Conservation (phyloP, 2,888 invertebrate species). For the Melipona beecheii region DNA sequence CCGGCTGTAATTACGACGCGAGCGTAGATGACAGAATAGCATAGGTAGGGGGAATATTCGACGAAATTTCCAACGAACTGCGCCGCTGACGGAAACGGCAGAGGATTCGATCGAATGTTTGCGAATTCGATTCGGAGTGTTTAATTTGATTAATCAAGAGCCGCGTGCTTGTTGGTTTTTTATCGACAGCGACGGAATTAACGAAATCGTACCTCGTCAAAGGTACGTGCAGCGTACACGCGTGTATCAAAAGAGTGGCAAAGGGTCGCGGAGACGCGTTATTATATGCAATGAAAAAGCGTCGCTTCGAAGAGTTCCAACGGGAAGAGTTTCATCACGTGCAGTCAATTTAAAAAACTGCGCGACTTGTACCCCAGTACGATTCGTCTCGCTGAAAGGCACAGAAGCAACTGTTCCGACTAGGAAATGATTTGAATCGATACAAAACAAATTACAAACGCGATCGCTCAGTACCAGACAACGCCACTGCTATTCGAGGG, state of each 20-base stretch:
- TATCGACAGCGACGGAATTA: background rate
- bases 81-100: background rate
- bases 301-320: too few relatives aligned
- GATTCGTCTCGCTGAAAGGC: too few relatives aligned
- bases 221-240: background rate
- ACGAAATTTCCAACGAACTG: background rate
- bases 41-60: conserved; percentile 7
- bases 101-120: background rate
- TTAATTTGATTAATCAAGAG: background rate
- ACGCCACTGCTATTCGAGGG: too few relatives aligned
- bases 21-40: background rate
- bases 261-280: background rate
- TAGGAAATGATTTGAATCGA: too few relatives aligned
- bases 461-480: too few relatives aligned
- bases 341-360: too few relatives aligned
- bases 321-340: too few relatives aligned
- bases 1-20: conserved; percentile 32
- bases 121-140: background rate
- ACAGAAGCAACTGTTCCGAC: too few relatives aligned
- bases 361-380: too few relatives aligned
- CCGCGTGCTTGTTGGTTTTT: background rate
- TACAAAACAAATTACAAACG: too few relatives aligned
- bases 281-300: background rate
- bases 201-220: background rate
- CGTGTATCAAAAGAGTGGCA: too few relatives aligned